Conservation (phyloP, 2,888 invertebrate species). For the Pammene fasciana region DNA sequence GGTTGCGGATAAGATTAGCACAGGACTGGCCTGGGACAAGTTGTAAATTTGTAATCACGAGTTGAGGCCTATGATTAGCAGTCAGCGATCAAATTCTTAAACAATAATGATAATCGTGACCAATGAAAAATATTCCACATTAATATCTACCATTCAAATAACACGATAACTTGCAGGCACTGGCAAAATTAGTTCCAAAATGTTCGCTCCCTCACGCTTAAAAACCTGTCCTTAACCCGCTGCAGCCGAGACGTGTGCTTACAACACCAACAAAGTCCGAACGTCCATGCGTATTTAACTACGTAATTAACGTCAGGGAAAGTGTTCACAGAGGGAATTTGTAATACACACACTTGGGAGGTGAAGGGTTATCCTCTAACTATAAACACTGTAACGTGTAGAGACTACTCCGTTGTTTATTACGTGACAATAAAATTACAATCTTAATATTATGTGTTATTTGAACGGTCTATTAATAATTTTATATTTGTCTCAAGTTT, state of each 20-base stretch:
- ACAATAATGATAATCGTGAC: too few relatives aligned
- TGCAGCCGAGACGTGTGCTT: conserved; percentile 5
- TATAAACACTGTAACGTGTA: not conserved
- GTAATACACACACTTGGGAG: conserved; percentile 45
- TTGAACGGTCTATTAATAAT: not conserved
- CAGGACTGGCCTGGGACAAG: too few relatives aligned
- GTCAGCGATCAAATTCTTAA: too few relatives aligned
- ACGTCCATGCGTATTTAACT: conserved; percentile 50
- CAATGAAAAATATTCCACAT: too few relatives aligned
- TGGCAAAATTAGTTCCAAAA: too few relatives aligned
- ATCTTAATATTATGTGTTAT: too few relatives aligned
- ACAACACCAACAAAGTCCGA: conserved; percentile 21
- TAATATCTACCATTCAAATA: too few relatives aligned
- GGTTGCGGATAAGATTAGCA: too few relatives aligned
- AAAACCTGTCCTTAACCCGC: conserved; percentile 5
- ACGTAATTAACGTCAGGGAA: conserved; percentile 64
- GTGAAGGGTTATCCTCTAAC: conserved; percentile 39
- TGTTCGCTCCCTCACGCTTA: too few relatives aligned
- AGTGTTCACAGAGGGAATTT: conserved; percentile 62
- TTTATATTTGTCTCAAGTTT: not conserved
- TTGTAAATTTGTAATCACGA: too few relatives aligned
- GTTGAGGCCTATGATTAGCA: too few relatives aligned
- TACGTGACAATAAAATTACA: not conserved
- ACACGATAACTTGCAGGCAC: too few relatives aligned
- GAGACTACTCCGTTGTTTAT: not conserved